Evolutionary conservation across 2,888 invertebrate species (phyloP).

Genomic region (Hoplodrina ambigua): DNA sequence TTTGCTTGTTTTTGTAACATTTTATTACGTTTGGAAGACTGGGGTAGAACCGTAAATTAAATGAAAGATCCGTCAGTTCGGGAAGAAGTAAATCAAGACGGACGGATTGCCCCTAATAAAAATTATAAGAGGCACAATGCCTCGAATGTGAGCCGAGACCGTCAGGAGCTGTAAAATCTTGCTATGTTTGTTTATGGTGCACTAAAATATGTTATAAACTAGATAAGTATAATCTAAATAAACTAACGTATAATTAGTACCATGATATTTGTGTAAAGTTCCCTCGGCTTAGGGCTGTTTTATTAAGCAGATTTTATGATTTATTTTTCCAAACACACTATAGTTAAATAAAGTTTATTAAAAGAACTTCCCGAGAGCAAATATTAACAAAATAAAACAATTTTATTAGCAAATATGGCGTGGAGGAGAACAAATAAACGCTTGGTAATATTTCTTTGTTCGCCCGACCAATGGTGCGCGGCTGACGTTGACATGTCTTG

Average conservation of each 20-base stretch:
- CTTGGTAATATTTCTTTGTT: constrained; percentile 88
- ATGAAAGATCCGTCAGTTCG: constrained; percentile 90
- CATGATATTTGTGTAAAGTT: constrained; percentile 83
- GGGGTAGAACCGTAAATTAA: constrained; percentile 89
- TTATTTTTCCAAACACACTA: constrained; percentile 46
- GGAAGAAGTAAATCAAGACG: constrained; percentile 90
- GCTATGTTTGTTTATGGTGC: constrained; percentile 90
- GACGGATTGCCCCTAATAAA: constrained; percentile 91
- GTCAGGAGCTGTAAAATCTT: constrained; percentile 89
- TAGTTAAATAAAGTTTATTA: constrained; percentile 21
- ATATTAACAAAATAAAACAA: constrained; percentile 57
- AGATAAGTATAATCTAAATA: constrained; percentile 90
- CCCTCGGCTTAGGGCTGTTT: constrained; percentile 69
- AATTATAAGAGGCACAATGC: constrained; percentile 91
- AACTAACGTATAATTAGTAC: constrained; percentile 88
- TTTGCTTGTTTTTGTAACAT: constrained; percentile 88
- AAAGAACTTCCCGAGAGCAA: constrained; percentile 33
- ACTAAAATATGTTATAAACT: constrained; percentile 91
- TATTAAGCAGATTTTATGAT: constrained; percentile 76
- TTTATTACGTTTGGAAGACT: constrained; percentile 87
- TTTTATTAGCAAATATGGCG: constrained; percentile 69
- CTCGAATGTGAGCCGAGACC: constrained; percentile 86
- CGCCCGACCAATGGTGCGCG: constrained; percentile 85
- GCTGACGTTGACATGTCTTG: constrained; percentile 85
- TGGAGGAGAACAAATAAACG: constrained; percentile 79